Base-by-base conservation (phyloP, 53 echinoderm and acorn worm genomes). In the Antedon mediterranea region DNA sequence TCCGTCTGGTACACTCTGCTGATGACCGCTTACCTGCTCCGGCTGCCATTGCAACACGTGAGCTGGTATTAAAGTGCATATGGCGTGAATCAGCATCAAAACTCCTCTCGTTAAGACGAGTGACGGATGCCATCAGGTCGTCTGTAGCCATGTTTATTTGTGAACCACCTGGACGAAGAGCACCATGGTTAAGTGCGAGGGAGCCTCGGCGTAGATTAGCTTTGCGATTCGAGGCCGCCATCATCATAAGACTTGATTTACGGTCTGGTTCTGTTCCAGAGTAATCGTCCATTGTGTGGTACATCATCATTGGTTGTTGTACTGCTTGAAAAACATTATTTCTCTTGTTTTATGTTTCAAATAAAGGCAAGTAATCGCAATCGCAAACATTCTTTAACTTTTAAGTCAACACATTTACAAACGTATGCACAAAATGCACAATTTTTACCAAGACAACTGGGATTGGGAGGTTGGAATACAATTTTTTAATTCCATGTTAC, bases 61-160 rank as follows among this genome's bases (percentile, higher is more conserved):
- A 77, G 8, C 86, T 87, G 0, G 80, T 71, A 74, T 78, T 84
- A 79, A 75, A 86, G 31, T 86, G 97, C 75, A 95, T 76, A 73
- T 89, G 87, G 43, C 82, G 85, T 0, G 92, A 80, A 32, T 95
- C 97, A 15, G 81, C 82, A 71, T 77, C 73, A 31, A 81, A 72
- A 30, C 88, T 85, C 18, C 23, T 28, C 73, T 85, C 83, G 71
- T 82, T 79, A 43, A 87, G 75, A 27, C 88, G 86, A 3, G 86
- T 80, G 15, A 87, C 89, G 26, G 88, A 91, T 27, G 81, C 75
- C 76, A 85, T 79, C 30, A 95, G 81, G 30, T 91, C 92, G 18
- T 85, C 89, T 23, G 87, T 83, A 15, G 89, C 87, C 82, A 95
- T 87, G 72, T 88, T 84, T 32, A 95, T 86, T 73, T 85, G 87